Evolutionary conservation across 2,797 vertebrate species (phyloP), one percentile per base, ranked within the genome.

Genomic region (Eutrigla gurnardus): DNA sequence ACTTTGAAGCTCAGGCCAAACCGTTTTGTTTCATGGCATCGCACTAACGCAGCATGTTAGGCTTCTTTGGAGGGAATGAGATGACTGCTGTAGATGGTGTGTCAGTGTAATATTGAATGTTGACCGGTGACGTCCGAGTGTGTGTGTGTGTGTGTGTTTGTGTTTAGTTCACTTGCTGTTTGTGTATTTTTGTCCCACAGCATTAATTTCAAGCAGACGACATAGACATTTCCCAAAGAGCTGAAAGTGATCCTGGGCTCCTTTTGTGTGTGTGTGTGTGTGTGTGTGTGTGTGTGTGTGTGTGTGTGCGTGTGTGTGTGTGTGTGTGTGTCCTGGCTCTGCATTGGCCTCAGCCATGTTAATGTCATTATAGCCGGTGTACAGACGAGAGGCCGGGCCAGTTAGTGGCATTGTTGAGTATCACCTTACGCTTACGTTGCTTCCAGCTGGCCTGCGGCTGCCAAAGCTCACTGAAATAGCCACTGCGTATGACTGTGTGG

Each of bases 401-500:
- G 91, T 93, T 91, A 93, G 92, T 91, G 92, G 90, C 92, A 91
- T 92, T 92, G 92, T 91, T 84, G 91, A 91, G 93, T 92, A 93
- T 93, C 88, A 86, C 91, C 88, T 95, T 92, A 92, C 86, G 80
- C 89, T 87, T 85, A 82, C 80, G 89, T 75, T 79, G 88, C 89
- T 91, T 93, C 88, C 92, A 92, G 90, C 91, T 93, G 89, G 87
- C 86, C 83, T 77, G 70, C 37, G 86, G 88, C 92, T 92, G 93
- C 92, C 91, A 87, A 77, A 78, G 82, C 83, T 84, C 84, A 86
- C 90, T 86, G 84, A 94, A 94, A 94, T 94, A 94, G 91, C 84
- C 85, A 42, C 82, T 54, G 79, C 85, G 86, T 86, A 40, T 46
- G 67, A 65, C 73, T 57, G 18, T 60, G 85, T 77, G 75, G 13